phyloP scores from a whole-genome alignment of 2,113 vertebrate species.

The Albula glossodonta region DNA sequence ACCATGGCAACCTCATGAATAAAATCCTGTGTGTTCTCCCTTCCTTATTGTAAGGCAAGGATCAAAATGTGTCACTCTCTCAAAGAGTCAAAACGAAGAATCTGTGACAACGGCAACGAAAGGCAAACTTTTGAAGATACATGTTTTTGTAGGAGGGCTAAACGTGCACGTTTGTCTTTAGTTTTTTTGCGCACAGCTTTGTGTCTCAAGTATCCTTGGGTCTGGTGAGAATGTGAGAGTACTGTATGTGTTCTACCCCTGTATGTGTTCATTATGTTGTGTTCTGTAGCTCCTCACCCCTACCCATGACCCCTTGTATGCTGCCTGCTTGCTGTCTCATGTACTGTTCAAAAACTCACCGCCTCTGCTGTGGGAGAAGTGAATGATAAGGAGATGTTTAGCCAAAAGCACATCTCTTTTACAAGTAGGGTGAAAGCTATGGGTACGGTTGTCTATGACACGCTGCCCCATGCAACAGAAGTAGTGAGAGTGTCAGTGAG shows the following conservation, averaged over 20 bases:
- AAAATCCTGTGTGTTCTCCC: not conserved
- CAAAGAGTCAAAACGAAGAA: not conserved
- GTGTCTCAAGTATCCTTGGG: not conserved
- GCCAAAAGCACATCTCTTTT: no score
- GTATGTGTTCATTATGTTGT: not conserved
- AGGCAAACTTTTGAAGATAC: not conserved
- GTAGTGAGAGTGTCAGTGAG: no score
- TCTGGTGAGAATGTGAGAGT: not conserved
- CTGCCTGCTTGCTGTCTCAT: no score
- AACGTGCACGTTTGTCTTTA: no score
- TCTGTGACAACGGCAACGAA: not conserved
- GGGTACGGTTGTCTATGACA: no score
- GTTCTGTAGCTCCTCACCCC: not conserved
- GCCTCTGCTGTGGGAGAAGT: no score
- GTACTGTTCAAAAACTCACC: no score
- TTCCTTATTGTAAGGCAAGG: not conserved
- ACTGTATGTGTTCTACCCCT: not conserved
- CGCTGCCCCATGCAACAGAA: no score
- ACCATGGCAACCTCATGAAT: conserved; percentile 8
- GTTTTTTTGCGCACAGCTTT: not conserved
- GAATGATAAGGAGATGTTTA: no score
- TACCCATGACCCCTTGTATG: no score
- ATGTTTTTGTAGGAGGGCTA: no score
- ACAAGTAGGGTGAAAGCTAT: no score
- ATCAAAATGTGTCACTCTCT: not conserved